Evolutionary conservation across 2,888 invertebrate genomes (phyloP).

Genomic region (Pachycephus smyrnensis): DNA sequence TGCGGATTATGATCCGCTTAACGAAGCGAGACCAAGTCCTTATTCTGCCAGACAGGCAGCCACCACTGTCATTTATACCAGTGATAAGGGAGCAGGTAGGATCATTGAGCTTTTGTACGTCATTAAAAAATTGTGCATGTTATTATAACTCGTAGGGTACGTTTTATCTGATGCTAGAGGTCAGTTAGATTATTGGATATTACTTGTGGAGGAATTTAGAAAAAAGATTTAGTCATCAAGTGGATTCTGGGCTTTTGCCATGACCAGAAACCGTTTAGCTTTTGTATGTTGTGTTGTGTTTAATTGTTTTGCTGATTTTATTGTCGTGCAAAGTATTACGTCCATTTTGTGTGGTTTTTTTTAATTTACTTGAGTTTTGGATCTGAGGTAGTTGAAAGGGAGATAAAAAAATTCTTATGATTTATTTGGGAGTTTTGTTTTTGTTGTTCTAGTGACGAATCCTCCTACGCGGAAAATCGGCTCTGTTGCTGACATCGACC

Average conservation of each 20-base stretch:
- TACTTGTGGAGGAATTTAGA: too few relatives aligned
- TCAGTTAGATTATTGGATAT: too few relatives aligned
- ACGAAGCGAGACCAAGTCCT: conserved; percentile 77
- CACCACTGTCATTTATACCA: conserved; percentile 88
- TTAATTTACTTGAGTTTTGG: conserved; percentile 41
- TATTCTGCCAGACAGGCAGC: conserved; percentile 81
- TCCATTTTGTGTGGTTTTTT: background rate
- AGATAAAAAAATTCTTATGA: background rate
- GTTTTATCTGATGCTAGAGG: too few relatives aligned
- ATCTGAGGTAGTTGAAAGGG: background rate
- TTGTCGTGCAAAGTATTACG: background rate
- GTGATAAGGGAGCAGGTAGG: conserved; percentile 77
- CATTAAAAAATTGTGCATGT: too few relatives aligned
- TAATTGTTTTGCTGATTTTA: too few relatives aligned
- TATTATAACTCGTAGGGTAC: too few relatives aligned
- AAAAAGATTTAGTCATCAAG: too few relatives aligned
- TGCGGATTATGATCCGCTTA: conserved; percentile 84
- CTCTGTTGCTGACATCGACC: conserved; percentile 95
- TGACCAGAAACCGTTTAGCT: too few relatives aligned
- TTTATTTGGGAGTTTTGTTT: conserved; percentile 4
- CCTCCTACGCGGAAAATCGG: conserved; percentile 79
- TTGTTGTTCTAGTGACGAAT: conserved; percentile 66
- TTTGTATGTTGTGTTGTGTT: too few relatives aligned
- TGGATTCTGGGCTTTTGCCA: too few relatives aligned
- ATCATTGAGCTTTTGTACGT: conserved; percentile 2